These are phyloP conservation scores for Ophraella communa DNA, from an alignment of 2,888 invertebrate genomes.

Conservation along the genomic window DNA sequence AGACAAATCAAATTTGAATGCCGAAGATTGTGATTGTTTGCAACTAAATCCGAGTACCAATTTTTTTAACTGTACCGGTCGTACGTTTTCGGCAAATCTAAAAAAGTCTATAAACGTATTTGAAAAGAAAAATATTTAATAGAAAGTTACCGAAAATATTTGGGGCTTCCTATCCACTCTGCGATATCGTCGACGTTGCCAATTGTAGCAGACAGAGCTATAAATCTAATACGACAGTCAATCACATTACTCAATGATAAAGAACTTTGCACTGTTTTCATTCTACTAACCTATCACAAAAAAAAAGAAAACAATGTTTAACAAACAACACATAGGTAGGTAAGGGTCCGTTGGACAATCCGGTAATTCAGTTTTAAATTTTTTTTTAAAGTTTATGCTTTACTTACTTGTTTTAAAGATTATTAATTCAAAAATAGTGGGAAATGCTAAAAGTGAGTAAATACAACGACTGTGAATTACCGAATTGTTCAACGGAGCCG, in stretches of 20 bases:
- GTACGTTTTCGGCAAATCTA: constrained; percentile 73
- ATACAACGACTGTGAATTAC: too few species aligned
- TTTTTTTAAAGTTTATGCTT: too few species aligned
- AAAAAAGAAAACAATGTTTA: neutral
- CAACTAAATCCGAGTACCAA: constrained; percentile 75
- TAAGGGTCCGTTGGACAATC: too few species aligned
- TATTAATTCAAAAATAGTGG: too few species aligned
- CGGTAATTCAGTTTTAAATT: too few species aligned
- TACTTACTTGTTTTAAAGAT: too few species aligned
- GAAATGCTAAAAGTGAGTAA: too few species aligned
- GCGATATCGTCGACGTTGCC: constrained; percentile 80
- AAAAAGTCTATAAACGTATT: too few species aligned
- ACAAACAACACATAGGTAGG: too few species aligned
- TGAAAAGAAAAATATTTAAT: too few species aligned
- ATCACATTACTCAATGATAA: constrained; percentile 17
- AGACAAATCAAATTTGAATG: constrained; percentile 78
- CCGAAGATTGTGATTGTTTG: constrained; percentile 62
- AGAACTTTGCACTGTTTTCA: constrained; percentile 73
- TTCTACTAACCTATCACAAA: constrained; percentile 62
- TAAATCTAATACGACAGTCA: constrained; percentile 63
- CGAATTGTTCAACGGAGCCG: too few species aligned
- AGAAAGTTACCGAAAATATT: constrained; percentile 62
- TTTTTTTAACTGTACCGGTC: constrained; percentile 77
- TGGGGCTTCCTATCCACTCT: constrained; percentile 71
- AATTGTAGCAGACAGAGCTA: constrained; percentile 81